phyloP scores from a whole-genome alignment of 2,888 invertebrate genomes.

The Nemapogon koenigi region DNA sequence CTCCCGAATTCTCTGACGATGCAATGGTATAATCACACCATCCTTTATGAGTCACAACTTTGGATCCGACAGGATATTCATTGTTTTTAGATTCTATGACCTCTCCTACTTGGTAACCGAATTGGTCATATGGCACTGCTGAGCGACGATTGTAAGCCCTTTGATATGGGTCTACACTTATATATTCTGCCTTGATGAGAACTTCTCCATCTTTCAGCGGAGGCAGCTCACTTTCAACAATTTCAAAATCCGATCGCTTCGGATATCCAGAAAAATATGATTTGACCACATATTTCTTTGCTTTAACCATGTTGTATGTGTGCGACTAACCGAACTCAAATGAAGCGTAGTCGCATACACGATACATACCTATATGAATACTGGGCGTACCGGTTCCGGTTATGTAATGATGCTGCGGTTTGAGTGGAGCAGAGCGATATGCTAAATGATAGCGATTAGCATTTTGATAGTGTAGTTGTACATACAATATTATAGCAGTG shows the following conservation, averaged over 20 bases:
- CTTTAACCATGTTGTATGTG: conserved; percentile 42
- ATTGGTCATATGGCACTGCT: conserved; percentile 29
- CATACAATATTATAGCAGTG: no score
- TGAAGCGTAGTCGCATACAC: no score
- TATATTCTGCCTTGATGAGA: conserved; percentile 28
- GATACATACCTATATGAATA: no score
- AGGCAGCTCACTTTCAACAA: conserved; percentile 67
- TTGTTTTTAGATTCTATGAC: conserved; percentile 68
- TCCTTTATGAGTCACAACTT: conserved; percentile 67
- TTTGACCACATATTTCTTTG: conserved; percentile 61
- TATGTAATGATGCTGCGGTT: no score
- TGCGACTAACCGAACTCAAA: no score
- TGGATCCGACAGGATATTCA: conserved; percentile 65
- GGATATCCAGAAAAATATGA: conserved; percentile 65
- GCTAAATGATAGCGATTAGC: no score
- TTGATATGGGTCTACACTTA: conserved; percentile 33
- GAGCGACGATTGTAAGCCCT: conserved; percentile 21
- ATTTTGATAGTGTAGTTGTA: no score
- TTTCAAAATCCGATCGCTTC: conserved; percentile 58
- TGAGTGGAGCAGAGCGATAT: no score
- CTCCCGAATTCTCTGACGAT: conserved; percentile 17
- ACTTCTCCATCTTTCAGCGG: conserved; percentile 62
- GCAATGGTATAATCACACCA: conserved; percentile 66
- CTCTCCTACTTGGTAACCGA: conserved; percentile 27
- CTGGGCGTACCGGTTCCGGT: no score